A percentile compares a stretch with the other conserved stretches of the same genome.
Evolutionary conservation across 2,888 invertebrate species (phyloP).

Genomic region (Oxycera nigricornis): DNA sequence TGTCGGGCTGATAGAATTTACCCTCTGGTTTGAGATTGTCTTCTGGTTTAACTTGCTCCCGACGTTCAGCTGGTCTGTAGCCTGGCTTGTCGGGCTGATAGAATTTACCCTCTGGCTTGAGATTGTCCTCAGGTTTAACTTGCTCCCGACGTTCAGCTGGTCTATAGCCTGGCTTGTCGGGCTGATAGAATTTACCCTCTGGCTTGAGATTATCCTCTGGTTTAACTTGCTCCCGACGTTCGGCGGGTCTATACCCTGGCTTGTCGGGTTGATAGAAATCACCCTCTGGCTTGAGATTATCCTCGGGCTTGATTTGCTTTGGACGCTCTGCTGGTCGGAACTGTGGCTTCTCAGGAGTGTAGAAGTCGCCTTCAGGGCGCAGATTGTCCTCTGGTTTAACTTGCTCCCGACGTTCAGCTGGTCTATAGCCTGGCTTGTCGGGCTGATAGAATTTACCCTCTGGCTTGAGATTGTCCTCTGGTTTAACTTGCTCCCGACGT

Average conservation of each 20-base stretch:
- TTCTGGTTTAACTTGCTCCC: conserved; percentile 60
- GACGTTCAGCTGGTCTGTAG: conserved; percentile 57
- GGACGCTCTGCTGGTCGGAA: conserved; percentile 59
- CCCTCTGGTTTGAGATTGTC: conserved; percentile 67
- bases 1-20: conserved; percentile 62
- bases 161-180: conserved; percentile 57
- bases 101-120: conserved; percentile 67
- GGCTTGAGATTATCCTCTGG: conserved; percentile 60
- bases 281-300: conserved; percentile 67
- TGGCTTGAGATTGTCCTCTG: conserved; percentile 63
- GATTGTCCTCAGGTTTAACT: conserved; percentile 62
- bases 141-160: conserved; percentile 62
- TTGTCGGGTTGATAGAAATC: conserved; percentile 64
- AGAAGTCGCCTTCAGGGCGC: conserved; percentile 66
- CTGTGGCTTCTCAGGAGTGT: conserved; percentile 61
- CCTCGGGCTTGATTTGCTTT: conserved; percentile 61
- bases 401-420: conserved; percentile 57
- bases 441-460: conserved; percentile 66
- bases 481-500: conserved; percentile 58
- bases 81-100: conserved; percentile 61
- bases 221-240: conserved; percentile 59
- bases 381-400: conserved; percentile 62
- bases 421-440: conserved; percentile 64
- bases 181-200: conserved; percentile 66
- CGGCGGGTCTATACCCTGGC: conserved; percentile 62